Evolutionary conservation across 2,797 vertebrate species (phyloP), one percentile per base, ranked within the genome.

Genomic region (Sebastes melanostomus): DNA sequence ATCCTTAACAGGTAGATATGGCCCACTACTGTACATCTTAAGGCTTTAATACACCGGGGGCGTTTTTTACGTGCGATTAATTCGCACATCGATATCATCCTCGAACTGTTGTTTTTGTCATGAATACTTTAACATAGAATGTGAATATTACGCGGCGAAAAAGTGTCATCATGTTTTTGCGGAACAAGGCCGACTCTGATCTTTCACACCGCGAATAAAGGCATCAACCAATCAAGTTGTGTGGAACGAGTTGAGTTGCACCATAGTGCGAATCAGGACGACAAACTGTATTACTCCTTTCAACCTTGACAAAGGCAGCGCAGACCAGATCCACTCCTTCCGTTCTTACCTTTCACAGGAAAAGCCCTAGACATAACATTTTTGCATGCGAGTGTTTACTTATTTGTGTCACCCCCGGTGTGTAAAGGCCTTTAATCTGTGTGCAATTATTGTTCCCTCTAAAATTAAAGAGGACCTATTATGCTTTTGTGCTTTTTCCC

Each of bases 1-100:
- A 22, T 95, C 97, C 9, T 94, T 94, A 56, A 94, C 96, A 97
- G 97, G 97, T 98, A 96, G 62, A 77, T 92, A 89, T 91, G 27
- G 69, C 73, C 75, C 63, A 79, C 13, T 42, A 70, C 55, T 82
- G 55, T 73, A 67, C 25, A 52, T 82, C 24, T 30, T 75, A 10
- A 52, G 50, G 20, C 50, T 0, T 52, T 52, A 9, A 52, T 9
- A 52, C 50, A 52, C 20, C 20, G 50, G 50, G 46, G 50, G 50
- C 14, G 4, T 52, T 52, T 10, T 52, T 52, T 46, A 18, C 38
- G 18, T 50, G 46, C 46, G 46, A 18, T 20, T 52, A n/a, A 52
- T 20, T 52, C 20, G 16, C 42, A 18, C 42, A 8, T 46, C 42
- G 0, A 46, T 46, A 46, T 46, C 7, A 18, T 46, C 7, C 18